A percentile compares a stretch with the other conserved stretches of the same genome.
phyloP scores from a whole-genome alignment of 2,113 vertebrate genomes.

The Prunella himalayana region DNA sequence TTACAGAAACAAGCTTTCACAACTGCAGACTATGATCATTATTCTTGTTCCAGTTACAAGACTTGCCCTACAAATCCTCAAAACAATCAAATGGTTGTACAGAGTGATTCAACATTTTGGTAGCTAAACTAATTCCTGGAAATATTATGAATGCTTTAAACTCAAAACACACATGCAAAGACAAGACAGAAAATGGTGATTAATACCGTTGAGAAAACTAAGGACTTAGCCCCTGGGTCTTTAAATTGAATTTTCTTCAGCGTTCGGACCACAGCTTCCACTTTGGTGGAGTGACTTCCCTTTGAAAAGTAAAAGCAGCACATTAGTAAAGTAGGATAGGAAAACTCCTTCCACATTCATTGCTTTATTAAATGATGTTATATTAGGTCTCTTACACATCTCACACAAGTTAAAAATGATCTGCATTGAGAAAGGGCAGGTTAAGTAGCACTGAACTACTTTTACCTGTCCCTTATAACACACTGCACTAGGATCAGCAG shows the following conservation, averaged over 20 bases:
- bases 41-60: neutral
- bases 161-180: neutral
- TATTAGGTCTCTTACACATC: neutral
- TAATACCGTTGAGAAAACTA: conserved; percentile 95
- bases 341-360: neutral
- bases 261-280: conserved; percentile 94
- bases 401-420: neutral
- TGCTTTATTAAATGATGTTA: neutral
- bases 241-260: conserved; percentile 90
- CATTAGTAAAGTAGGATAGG: neutral
- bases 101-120: neutral
- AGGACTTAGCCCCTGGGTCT: conserved; percentile 90
- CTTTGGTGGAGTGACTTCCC: conserved; percentile 99
- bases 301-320: conserved; percentile 56
- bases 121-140: neutral
- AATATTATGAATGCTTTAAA: neutral
- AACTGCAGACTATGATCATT: neutral
- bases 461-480: neutral
- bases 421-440: neutral
- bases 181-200: neutral
- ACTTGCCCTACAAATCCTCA: neutral
- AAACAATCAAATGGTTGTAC: neutral
- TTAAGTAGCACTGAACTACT: neutral
- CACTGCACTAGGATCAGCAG: neutral
- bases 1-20: neutral